Evolutionary conservation across 2,888 invertebrate genomes (phyloP).

Genomic region (Bibio marci): DNA sequence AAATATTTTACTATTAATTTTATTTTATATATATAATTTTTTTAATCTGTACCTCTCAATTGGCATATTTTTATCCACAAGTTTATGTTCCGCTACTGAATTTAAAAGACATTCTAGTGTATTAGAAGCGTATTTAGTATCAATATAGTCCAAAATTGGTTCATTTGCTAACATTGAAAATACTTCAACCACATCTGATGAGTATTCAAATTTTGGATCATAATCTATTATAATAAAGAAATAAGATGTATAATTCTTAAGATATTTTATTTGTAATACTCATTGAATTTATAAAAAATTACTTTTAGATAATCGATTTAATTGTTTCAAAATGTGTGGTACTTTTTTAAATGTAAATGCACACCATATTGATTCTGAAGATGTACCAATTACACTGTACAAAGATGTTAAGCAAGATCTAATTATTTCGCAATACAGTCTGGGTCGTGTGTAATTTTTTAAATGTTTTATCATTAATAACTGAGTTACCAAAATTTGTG

Average conservation of each 20-base stretch:
- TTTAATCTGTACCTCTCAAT: conserved; percentile 55
- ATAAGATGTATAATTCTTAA: too few species aligned
- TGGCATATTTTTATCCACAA: conserved; percentile 66
- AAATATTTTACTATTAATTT: not conserved
- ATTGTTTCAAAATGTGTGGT: conserved; percentile 57
- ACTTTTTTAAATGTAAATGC: conserved; percentile 88
- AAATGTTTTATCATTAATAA: conserved; percentile 68
- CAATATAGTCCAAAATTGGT: conserved; percentile 71
- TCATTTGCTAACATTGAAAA: conserved; percentile 73
- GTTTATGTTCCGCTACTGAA: conserved; percentile 61
- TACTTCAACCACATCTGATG: conserved; percentile 62
- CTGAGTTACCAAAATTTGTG: conserved; percentile 64
- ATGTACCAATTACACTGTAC: conserved; percentile 66
- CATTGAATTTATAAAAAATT: conserved; percentile 13
- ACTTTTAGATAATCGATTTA: conserved; percentile 41
- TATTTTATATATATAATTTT: conserved; percentile 39
- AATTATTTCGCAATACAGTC: conserved; percentile 77
- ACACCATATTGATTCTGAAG: conserved; percentile 82
- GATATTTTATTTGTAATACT: too few species aligned
- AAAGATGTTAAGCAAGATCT: conserved; percentile 80
- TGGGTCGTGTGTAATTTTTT: conserved; percentile 62
- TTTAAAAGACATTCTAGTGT: conserved; percentile 68
- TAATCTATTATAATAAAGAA: too few species aligned
- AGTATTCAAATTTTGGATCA: conserved; percentile 45
- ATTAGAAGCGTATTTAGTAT: conserved; percentile 77